A percentile compares a stretch with the other conserved stretches of the same genome.
Evolutionary conservation across 2,113 vertebrate species (phyloP).

Genomic region (Bambusicola thoracicus): DNA sequence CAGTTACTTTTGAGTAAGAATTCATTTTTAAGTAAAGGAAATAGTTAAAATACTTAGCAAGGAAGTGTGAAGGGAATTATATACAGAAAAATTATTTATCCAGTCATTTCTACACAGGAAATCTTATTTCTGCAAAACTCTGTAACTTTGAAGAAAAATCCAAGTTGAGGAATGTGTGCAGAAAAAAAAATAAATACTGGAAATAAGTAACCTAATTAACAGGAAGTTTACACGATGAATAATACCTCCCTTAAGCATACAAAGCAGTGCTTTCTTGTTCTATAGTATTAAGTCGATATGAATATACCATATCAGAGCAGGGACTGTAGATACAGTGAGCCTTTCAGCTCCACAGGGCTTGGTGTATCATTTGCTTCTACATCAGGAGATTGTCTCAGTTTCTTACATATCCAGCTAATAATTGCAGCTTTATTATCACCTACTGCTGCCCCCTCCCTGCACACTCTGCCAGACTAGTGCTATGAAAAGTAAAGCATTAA

Average conservation of each 20-base stretch:
- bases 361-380: background rate
- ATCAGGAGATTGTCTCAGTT: rapidly evolving
- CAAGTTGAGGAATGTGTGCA: background rate
- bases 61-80: background rate
- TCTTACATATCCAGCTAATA: background rate
- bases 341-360: background rate
- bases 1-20: background rate
- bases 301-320: background rate
- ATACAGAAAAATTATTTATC: background rate
- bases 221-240: background rate
- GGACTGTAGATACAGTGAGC: background rate
- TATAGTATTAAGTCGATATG: background rate
- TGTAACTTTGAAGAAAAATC: background rate
- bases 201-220: background rate
- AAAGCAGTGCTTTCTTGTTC: background rate
- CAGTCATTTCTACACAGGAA: background rate
- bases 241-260: background rate
- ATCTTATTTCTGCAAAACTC: background rate
- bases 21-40: background rate
- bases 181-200: background rate
- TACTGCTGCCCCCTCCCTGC: background rate
- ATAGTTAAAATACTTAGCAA: background rate
- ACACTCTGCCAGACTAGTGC: background rate
- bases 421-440: background rate
- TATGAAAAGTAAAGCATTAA: background rate